Conservation (phyloP, 2,113 vertebrate genomes). For the Tachysurus fulvidraco region DNA sequence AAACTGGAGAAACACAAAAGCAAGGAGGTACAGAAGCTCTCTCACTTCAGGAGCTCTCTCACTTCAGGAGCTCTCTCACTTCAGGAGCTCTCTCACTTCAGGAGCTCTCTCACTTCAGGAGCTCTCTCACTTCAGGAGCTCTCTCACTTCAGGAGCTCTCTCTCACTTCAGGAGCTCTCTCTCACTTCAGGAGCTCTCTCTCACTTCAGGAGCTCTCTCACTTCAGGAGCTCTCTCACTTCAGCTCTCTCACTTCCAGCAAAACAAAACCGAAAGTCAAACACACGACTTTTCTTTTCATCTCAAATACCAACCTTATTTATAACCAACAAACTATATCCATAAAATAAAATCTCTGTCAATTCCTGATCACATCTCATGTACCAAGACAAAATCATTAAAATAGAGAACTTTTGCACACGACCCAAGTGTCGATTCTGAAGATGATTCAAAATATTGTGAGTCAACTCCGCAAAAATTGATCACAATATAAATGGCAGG, state of each 20-base stretch:
- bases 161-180: too few relatives aligned
- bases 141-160: too few relatives aligned
- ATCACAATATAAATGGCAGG: rapidly evolving
- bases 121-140: too few relatives aligned
- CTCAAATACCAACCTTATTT: neutral
- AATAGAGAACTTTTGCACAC: too few relatives aligned
- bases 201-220: neutral
- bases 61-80: too few relatives aligned
- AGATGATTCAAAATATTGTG: neutral
- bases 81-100: too few relatives aligned
- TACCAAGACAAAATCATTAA: neutral
- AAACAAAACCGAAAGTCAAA: slow-evolving; percentile 78
- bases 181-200: too few relatives aligned
- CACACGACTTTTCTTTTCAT: neutral
- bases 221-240: slow-evolving; percentile 30
- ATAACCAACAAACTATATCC: neutral
- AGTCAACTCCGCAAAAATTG: neutral
- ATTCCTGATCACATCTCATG: neutral
- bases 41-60: too few relatives aligned
- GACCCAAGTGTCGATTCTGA: neutral
- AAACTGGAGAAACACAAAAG: neutral
- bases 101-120: too few relatives aligned
- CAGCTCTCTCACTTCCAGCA: slow-evolving; percentile 57
- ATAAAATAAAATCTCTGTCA: neutral
- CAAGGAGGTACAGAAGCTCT: too few relatives aligned